Percentiles rank a stretch among this genome's conserved stretches.
phyloP scores from a whole-genome alignment of 2,888 invertebrate genomes.

The Lysandra bellargus region DNA sequence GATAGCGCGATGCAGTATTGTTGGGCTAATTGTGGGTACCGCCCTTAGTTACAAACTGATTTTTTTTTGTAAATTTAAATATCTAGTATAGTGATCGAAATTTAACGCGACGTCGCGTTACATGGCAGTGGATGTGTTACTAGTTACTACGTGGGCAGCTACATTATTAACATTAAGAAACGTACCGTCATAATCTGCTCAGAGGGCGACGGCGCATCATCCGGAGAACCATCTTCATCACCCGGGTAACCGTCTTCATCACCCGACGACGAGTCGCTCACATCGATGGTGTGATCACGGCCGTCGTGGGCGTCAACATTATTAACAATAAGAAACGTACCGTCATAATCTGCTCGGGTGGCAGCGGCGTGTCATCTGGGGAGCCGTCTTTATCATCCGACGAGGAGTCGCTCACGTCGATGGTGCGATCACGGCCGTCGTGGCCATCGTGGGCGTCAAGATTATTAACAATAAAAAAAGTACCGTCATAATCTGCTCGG shows the following conservation, averaged over 20 bases:
- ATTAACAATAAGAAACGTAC: constrained; percentile 39
- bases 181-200: constrained; percentile 66
- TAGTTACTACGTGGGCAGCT: constrained; percentile 42
- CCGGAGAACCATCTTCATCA: constrained; percentile 42
- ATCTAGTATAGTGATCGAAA: too few species aligned
- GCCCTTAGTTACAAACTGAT: too few species aligned
- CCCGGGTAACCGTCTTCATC: constrained; percentile 59
- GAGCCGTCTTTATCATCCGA: constrained; percentile 65
- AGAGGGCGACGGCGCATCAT: constrained; percentile 53
- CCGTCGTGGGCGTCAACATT: constrained; percentile 48
- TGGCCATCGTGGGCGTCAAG: constrained; percentile 44
- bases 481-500: constrained; percentile 65
- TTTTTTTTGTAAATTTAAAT: too few species aligned
- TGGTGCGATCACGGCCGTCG: constrained; percentile 62
- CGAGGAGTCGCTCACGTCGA: constrained; percentile 59
- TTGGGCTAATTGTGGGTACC: too few species aligned
- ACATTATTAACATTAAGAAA: background rate
- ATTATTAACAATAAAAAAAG: background rate
- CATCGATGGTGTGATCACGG: constrained; percentile 69
- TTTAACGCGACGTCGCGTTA: constrained; percentile 50
- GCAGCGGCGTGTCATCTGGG: constrained; percentile 57
- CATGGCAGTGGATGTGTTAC: constrained; percentile 54
- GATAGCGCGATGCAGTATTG: too few species aligned
- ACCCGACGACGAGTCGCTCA: constrained; percentile 66
- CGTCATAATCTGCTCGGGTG: constrained; percentile 63